phyloP scores from a whole-genome alignment of 2,888 invertebrate genomes.

The Drosophila demipolita region DNA sequence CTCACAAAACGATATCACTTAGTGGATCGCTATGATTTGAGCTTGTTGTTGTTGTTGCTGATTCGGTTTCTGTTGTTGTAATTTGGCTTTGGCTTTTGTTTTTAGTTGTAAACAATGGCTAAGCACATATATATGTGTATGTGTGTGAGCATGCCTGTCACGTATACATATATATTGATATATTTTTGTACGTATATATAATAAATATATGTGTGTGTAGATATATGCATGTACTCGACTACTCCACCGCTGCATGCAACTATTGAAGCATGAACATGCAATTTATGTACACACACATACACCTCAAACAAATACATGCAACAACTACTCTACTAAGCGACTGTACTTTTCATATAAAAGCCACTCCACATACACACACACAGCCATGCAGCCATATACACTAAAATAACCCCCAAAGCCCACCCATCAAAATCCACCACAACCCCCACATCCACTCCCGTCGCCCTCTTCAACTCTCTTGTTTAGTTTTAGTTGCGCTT shows the following conservation, averaged over 20 bases:
- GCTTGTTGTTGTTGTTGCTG: conserved; percentile 12
- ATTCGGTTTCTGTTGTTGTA: conserved; percentile 27
- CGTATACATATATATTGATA: not conserved
- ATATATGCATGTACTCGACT: conserved; percentile 18
- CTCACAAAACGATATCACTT: conserved; percentile 46
- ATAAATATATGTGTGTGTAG: not conserved
- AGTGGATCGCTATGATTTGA: conserved; percentile 53
- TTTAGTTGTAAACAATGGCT: conserved; percentile 73
- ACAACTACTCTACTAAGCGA: conserved; percentile 64
- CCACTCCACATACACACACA: conserved; percentile 47
- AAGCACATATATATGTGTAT: conserved; percentile 26
- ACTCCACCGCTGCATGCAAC: conserved; percentile 66
- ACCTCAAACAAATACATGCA: conserved; percentile 39
- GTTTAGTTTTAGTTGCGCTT: conserved; percentile 78
- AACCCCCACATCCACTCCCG: conserved; percentile 23
- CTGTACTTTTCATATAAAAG: conserved; percentile 77
- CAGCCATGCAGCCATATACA: conserved; percentile 20
- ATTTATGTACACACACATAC: conserved; percentile 64
- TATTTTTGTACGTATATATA: not conserved
- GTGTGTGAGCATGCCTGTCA: conserved; percentile 10
- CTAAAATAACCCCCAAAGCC: conserved; percentile 27
- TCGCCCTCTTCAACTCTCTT: conserved; percentile 45
- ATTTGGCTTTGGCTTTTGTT: conserved; percentile 57
- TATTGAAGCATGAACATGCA: conserved; percentile 79
- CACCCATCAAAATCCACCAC: conserved; percentile 3